Conservation (phyloP, 2,797 vertebrate genomes). For the Tokudaia tokunoshimensis region DNA sequence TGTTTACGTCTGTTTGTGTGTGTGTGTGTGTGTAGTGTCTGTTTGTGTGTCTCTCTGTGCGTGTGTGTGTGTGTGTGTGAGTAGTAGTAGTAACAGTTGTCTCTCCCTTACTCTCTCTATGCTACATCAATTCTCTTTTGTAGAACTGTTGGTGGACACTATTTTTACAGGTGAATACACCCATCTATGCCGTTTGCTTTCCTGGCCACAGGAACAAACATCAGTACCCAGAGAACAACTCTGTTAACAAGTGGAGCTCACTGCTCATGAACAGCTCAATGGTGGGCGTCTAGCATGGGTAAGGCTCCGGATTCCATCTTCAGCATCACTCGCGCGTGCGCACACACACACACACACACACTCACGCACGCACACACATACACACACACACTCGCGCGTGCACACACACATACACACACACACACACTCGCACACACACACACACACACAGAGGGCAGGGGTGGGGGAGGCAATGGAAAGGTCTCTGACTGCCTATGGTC, state of each 20-base stretch:
- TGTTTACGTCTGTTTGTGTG: not conserved
- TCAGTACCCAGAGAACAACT: not conserved
- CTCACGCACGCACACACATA: too few species aligned
- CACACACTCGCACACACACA: not conserved
- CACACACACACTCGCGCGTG: too few species aligned
- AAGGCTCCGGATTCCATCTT: not conserved
- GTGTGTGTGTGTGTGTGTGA: not conserved
- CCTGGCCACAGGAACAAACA: not conserved
- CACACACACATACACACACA: not conserved
- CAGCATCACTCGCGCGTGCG: not conserved
- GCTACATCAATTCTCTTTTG: not conserved
- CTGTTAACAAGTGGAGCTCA: not conserved
- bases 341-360: not conserved
- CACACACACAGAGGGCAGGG: not conserved
- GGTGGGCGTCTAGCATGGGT: too few species aligned
- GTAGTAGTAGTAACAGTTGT: not conserved
- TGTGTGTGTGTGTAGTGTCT: not conserved
- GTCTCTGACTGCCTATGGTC: not conserved
- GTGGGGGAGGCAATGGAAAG: not conserved
- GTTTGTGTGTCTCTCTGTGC: not conserved
- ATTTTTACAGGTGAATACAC: not conserved
- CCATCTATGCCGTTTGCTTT: not conserved
- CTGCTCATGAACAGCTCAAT: not conserved
- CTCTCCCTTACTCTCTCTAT: slow-evolving; percentile 12
- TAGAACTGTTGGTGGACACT: not conserved